Base-by-base conservation (phyloP, 2,888 invertebrate species). In the Mythimna albipuncta region DNA sequence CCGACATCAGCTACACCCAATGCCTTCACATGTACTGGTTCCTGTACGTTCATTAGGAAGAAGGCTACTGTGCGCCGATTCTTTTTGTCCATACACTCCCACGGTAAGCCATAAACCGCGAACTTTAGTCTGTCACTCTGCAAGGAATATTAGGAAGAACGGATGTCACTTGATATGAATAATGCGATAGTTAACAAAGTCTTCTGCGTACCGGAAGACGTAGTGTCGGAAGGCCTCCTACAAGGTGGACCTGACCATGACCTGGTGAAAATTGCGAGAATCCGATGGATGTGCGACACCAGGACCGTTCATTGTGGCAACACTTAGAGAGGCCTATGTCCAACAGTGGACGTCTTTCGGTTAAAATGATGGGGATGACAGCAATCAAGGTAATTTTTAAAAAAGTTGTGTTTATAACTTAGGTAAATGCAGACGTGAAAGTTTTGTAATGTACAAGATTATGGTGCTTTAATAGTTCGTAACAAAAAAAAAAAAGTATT, bases 1-100 rank as follows among this genome's bases (percentile, higher is more conserved):
- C 92, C 92, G 3, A 92, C 86, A 26, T 84, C 76, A 5, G 87
- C 85, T 47, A 91, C 50, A 0, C 91, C 90, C 52, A 90, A 47
- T 0, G 91, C 91, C 26, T 87, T 89, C 2, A 92, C 80, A 4
- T 87, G 87, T 0, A 91, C 82, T 0, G 92, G 89, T 5, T 76
- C 66, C 70, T 92, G 91, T 2, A 89, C 87, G 13, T 89, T 88
- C 69, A 85, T 83, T 2, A 92, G 77, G n/a, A 92, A 85, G 59
- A 92, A 81, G 0, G 69, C 41, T 6, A 91, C 73, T 1, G 81
- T 81, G 58, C 81, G 84, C 58, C 87, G 87, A 64, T 90, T 91
- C 6, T 68, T 85, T 0, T 72, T 64, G 38, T 87, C 83, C 90
- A 92, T 90, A 54, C 70, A 76, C 62, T 92, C 89, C 92, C 92